Evolutionary conservation across 1,140 invertebrate species (phyloP), one percentile per base, ranked within the genome.

Genomic region (Conus ventricosus): DNA sequence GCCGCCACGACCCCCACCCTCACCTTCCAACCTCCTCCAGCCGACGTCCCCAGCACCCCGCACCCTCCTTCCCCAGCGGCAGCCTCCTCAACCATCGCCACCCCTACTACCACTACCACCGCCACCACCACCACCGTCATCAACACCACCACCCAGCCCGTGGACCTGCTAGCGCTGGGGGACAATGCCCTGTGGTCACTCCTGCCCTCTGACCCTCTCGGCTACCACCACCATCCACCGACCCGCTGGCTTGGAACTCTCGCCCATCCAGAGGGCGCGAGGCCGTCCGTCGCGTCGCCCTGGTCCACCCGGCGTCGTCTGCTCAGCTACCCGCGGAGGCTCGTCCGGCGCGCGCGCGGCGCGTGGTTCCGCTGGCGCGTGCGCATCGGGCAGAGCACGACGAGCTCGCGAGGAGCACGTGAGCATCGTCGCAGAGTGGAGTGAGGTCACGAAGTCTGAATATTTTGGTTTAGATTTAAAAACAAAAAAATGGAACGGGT

Each of bases 101-200:
- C 23, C 80, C 11, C 80, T 25, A 1, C 51, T 51, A 53, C 27
- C 80, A 53, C 80, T 0, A 23, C 13, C 27, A 81, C 80, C 13
- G 13, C 20, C 39, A 81, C 80, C 80, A 39, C 80, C 23, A 54
- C 39, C 39, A 13, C n/a, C 76, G 6, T 25, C n/a, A 39, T 25
- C 76, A 81, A 53, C 80, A 81, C 80, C 27, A 25, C 82, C 82
- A 84, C 25, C 82, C 82, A 60, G 82, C 82, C 55, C 4, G 27
- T 80, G 39, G 85, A 87, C 85, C 1, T 87, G 20, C 23, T 87
- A 20, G 85, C 75, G 6, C 75, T 87, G 0, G 85, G 85, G 7
- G 85, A 87, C 85, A 51, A 80, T 71, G 25, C 85, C n/a, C 5
- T 87, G 71, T 87, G 85, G 85, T 25, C 71, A 6, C 71, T 27